phyloP scores from a whole-genome alignment of 2,113 vertebrate genomes.

The Dasypus novemcinctus region DNA sequence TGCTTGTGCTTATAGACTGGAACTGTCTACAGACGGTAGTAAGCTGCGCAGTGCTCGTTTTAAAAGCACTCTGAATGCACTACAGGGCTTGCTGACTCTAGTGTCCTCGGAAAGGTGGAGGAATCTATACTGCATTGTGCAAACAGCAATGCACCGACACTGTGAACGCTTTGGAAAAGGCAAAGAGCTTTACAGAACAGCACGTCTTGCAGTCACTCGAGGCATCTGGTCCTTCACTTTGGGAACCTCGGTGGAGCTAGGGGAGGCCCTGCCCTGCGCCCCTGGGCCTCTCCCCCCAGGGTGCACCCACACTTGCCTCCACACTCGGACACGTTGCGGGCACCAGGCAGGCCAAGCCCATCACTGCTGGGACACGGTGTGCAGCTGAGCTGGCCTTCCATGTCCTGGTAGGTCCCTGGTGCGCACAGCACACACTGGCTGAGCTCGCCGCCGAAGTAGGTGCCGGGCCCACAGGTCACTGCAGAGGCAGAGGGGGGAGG shows the following conservation, averaged over 20 bases:
- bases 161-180: neutral
- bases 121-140: rapidly evolving
- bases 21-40: neutral
- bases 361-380: constrained; percentile 93
- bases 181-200: neutral
- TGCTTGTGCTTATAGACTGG: rapidly evolving
- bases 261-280: neutral
- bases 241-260: neutral
- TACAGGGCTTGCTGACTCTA: rapidly evolving
- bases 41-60: rapidly evolving
- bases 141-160: rapidly evolving
- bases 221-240: neutral
- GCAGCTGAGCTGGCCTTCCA: constrained; percentile 91
- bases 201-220: rapidly evolving
- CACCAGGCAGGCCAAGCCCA: constrained; percentile 87
- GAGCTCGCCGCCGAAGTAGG: constrained; percentile 92
- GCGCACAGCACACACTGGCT: constrained; percentile 90
- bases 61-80: rapidly evolving
- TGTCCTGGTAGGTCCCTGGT: constrained; percentile 93
- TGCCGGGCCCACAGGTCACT: constrained; percentile 92
- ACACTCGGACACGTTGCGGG: constrained; percentile 93
- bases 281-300: neutral
- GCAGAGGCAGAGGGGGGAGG: constrained; percentile 65
- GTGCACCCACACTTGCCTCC: constrained; percentile 87
- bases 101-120: rapidly evolving